Base-by-base conservation (phyloP, 1,140 invertebrate genomes). In the Drosophila sp. region DNA sequence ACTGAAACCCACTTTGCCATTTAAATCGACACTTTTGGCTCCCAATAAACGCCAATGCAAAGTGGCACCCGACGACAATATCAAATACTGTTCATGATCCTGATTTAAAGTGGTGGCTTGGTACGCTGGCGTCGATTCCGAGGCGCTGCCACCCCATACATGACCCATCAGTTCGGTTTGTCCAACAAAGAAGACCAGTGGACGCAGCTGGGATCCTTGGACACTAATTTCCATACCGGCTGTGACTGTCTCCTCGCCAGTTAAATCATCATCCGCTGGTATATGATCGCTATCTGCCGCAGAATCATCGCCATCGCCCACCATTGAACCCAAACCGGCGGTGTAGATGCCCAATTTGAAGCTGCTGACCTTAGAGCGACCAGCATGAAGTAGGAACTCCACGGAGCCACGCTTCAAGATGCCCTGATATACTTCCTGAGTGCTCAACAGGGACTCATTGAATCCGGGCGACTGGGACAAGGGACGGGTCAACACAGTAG, bases 131-230 rank as follows among this genome's bases (percentile, higher is more conserved):
- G 96, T 97, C 50, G 95, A 94, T 58, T 97, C 96, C 0, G 96
- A 96, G 1, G 95, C 96, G 3, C 95, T 96, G 0, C 96, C 96
- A 0, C 96, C 95, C 97, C 97, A 98, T 3, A 98, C 95, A 76
- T 97, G 97, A 0, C 97, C 95, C 97, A 98, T 98, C 0, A 98
- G 92, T 87, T 98, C 97, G 0, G 95, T 94, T 81, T 97, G 96
- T 0, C 97, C 96, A 2, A 93, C 94, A 91, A 98, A 98, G 83
- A 98, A 98, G 11, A 96, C 93, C 70, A 97, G 96, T 0, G 97
- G 97, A 57, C 97, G 92, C 7, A 98, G 92, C 66, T 96, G 94
- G 0, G 96, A 95, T 17, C 96, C 97, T 55, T 97, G 92, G 1
- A 98, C 93, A 1, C 94, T 94, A 1, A 98, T 93, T 89, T 97